Percentiles rank a stretch among this genome's conserved stretches.
phyloP scores from a whole-genome alignment of 1,140 invertebrate species.

The Arctopsyche grandis region DNA sequence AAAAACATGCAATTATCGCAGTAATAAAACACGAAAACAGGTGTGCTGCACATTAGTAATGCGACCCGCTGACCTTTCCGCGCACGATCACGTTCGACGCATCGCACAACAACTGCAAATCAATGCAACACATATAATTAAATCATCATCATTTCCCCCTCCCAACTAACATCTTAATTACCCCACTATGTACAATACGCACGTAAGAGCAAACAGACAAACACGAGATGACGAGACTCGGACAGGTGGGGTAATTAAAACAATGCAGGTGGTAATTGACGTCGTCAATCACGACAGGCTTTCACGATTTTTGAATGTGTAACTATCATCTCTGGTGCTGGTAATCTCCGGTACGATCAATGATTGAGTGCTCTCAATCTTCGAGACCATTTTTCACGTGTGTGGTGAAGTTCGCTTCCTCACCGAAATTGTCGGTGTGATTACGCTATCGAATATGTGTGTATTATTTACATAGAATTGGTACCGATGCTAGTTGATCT shows the following conservation, averaged over 20 bases:
- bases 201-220: background rate
- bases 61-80: background rate
- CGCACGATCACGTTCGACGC: conserved; percentile 4
- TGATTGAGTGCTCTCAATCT: conserved; percentile 46
- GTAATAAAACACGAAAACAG: conserved; percentile 23
- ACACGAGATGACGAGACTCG: conserved; percentile 18
- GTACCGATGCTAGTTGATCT: conserved; percentile 7
- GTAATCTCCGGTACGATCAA: conserved; percentile 46
- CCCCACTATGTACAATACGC: background rate
- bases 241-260: conserved; percentile 52
- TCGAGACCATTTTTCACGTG: background rate
- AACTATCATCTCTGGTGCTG: too few relatives aligned
- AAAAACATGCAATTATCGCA: conserved; percentile 3
- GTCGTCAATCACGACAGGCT: conserved; percentile 38
- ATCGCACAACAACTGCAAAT: conserved; percentile 6
- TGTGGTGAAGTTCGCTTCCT: too few relatives aligned
- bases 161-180: background rate
- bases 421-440: background rate
- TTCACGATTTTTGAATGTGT: background rate
- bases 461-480: background rate
- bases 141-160: background rate
- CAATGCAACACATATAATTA: conserved; percentile 21
- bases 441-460: background rate
- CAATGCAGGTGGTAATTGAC: conserved; percentile 44
- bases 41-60: conserved; percentile 15